Percentiles rank a stretch among this genome's conserved stretches.
Conservation (phyloP, 2,797 vertebrate genomes). For the Myotis pilosus region DNA sequence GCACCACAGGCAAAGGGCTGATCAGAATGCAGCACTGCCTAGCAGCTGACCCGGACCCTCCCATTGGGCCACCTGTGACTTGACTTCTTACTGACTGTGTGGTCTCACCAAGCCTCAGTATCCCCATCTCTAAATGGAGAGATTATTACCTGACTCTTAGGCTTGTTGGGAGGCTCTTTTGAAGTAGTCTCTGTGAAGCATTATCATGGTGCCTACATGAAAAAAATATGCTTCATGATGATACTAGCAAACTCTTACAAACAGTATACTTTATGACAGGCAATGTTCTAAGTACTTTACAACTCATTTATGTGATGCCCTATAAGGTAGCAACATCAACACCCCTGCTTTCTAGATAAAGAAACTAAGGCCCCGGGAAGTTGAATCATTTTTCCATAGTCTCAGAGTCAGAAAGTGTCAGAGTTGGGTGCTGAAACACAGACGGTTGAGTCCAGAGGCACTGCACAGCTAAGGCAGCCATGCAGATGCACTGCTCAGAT, state of each 20-base stretch:
- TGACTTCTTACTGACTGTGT: background rate
- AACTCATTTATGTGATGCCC: background rate
- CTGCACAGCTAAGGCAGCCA: background rate
- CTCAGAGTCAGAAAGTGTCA: background rate
- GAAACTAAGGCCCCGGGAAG: background rate
- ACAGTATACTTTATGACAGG: background rate
- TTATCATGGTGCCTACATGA: background rate
- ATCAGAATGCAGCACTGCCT: background rate
- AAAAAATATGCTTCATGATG: background rate
- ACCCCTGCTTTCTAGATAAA: background rate
- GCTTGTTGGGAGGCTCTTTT: background rate
- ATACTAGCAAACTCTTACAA: background rate
- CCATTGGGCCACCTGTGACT: background rate
- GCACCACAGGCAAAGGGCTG: background rate
- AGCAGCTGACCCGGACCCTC: background rate
- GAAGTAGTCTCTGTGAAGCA: background rate
- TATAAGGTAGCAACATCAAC: background rate
- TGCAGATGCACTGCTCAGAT: background rate
- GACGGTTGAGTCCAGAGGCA: background rate
- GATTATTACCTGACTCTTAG: background rate
- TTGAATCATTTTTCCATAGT: background rate
- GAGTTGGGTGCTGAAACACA: background rate
- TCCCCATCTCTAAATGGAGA: slow-evolving; percentile 20
- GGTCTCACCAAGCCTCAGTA: background rate
- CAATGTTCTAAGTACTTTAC: background rate